Base-by-base conservation (phyloP, 2,113 vertebrate species). In the Chlorodrepanis virens region DNA sequence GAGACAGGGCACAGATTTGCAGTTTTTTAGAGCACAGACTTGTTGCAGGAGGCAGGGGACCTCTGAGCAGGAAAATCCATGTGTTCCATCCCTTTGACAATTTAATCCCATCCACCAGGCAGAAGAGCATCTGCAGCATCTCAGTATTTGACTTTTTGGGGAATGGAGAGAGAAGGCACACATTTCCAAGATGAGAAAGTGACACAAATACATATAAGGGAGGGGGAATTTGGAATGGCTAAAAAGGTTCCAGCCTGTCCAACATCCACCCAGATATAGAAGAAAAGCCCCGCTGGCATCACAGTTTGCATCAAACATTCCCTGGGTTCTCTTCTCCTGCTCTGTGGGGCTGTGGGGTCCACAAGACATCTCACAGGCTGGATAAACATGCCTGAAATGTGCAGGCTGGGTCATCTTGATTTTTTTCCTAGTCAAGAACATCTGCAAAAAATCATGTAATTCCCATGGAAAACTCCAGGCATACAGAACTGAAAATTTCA, bases 231-330 rank as follows among this genome's bases (percentile, higher is more conserved):
- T 44, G 54, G 49, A 37, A 72, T 50, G 23, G 23, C 39, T 40
- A 2, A 57, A 65, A 93, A 47, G 28, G 28, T 82, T 87, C 77
- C 33, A 57, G 40, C 25, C 45, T 24, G 6, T 27, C 29, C 3
- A 0, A 39, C 9, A 18, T 21, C 29, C n/a, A 61, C 15, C 33
- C 2, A 0, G 1, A 0, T 3, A 6, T 1, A 16, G 33, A 28
- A 49, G 47, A 52, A 63, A 47, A 19, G n/a, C 47, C 37, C n/a
- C 23, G 14, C 13, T 29, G 61, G 42, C 35, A 69, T 35, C 63
- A 23, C n/a, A 37, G 23, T 29, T 72, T n/a, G 75, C 12, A 16
- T 53, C 8, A 28, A 56, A 14, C 3, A 0, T 5, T 9, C 23
- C 52, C 57, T 42, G 21, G 9, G 16, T n/a, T 25, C 49, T 57